Conservation (phyloP, 2,888 invertebrate species). For the Clepsis dumicolana region DNA sequence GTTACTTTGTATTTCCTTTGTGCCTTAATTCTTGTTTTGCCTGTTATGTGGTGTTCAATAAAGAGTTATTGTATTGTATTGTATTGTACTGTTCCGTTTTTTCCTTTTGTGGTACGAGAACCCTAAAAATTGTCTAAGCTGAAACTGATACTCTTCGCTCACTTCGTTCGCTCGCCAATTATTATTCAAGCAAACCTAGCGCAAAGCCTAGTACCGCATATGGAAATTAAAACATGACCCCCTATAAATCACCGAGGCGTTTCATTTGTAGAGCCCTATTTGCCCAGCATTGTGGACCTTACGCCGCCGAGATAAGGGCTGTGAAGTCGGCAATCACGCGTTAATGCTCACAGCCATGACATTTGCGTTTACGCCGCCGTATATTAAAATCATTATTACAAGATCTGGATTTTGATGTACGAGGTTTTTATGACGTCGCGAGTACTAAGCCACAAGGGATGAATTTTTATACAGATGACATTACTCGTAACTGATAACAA, state of each 20-base stretch:
- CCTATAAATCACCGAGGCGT: conserved; percentile 15
- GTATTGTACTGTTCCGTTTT: too few relatives aligned
- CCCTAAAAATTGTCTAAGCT: too few relatives aligned
- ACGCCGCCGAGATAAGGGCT: neutral
- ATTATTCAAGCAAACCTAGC: neutral
- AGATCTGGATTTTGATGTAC: conserved; percentile 13
- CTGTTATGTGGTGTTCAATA: too few relatives aligned
- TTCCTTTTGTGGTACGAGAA: too few relatives aligned
- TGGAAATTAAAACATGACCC: conserved; percentile 21
- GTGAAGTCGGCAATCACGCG: conserved; percentile 4
- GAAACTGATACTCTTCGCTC: too few relatives aligned
- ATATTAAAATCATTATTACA: conserved; percentile 23
- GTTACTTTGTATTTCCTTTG: too few relatives aligned
- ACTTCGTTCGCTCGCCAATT: too few relatives aligned
- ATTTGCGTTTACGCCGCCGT: conserved; percentile 5
- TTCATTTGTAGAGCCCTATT: conserved; percentile 17
- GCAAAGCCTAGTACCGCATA: neutral
- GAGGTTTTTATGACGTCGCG: conserved; percentile 3
- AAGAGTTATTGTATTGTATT: too few relatives aligned
- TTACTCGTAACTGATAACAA: too few relatives aligned
- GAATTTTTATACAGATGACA: too few relatives aligned
- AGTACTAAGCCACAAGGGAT: too few relatives aligned
- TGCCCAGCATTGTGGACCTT: neutral
- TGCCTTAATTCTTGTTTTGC: too few relatives aligned
- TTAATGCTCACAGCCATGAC: conserved; percentile 7